phyloP scores from a whole-genome alignment of 2,888 invertebrate genomes.

The Dryobota labecula region DNA sequence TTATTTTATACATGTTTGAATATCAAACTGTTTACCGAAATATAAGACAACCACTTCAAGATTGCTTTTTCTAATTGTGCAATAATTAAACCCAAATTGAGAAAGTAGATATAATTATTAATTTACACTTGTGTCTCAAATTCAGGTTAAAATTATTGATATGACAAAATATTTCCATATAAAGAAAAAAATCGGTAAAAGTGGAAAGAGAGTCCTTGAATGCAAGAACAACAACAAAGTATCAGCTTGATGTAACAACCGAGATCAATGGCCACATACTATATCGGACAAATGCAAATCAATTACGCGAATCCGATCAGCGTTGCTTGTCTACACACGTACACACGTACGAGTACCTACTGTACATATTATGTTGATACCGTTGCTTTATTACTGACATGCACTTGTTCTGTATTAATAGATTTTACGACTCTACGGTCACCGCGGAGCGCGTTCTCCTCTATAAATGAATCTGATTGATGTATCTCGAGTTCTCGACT shows the following conservation, averaged over 20 bases:
- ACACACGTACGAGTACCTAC: slow-evolving; percentile 67
- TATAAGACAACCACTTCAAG: background rate
- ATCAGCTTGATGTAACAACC: slow-evolving; percentile 31
- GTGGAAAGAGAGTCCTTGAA: slow-evolving; percentile 15
- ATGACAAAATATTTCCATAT: slow-evolving; percentile 12
- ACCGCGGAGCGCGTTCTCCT: slow-evolving; percentile 37
- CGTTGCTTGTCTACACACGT: slow-evolving; percentile 67
- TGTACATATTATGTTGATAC: slow-evolving; percentile 59
- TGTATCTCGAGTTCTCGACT: slow-evolving; percentile 37
- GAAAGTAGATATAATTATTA: background rate
- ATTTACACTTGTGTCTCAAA: background rate
- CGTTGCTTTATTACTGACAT: slow-evolving; percentile 68
- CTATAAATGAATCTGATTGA: slow-evolving; percentile 57
- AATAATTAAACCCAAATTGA: background rate
- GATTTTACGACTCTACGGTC: slow-evolving; percentile 60
- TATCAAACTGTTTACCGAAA: slow-evolving; percentile 3
- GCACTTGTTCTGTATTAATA: slow-evolving; percentile 63
- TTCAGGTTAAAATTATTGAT: background rate
- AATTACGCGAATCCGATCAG: slow-evolving; percentile 69
- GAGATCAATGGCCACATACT: slow-evolving; percentile 70
- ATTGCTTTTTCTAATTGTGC: background rate
- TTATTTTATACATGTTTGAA: background rate
- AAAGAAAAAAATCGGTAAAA: slow-evolving; percentile 18
- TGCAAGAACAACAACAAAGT: slow-evolving; percentile 33
- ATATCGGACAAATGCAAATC: slow-evolving; percentile 76